Evolutionary conservation across 2,113 vertebrate genomes (phyloP).

Genomic region (Plestiodon gilberti): DNA sequence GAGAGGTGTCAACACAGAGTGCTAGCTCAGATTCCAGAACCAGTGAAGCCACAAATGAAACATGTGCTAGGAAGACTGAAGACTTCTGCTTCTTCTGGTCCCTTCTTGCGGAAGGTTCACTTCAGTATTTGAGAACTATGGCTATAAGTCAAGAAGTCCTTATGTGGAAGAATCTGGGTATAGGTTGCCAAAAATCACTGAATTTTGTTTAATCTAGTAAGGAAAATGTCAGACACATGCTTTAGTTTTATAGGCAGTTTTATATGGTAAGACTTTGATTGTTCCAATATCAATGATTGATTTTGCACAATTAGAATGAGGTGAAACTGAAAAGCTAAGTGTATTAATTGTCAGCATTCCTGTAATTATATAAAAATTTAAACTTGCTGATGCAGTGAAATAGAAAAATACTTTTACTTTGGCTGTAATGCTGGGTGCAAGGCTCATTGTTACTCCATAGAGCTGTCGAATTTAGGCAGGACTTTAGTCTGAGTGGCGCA

Average conservation of each 20-base stretch:
- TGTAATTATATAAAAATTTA: background rate
- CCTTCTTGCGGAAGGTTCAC: background rate
- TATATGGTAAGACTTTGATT: background rate
- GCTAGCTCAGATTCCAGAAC: background rate
- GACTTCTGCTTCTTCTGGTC: background rate
- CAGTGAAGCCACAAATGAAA: background rate
- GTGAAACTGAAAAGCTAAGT: slow-evolving; percentile 10
- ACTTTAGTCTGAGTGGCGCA: no score
- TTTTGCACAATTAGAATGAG: background rate
- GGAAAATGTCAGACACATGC: background rate
- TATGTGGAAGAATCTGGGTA: background rate
- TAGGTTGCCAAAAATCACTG: background rate
- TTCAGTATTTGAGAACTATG: background rate
- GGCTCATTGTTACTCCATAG: background rate
- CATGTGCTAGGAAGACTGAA: background rate
- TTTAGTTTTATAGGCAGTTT: background rate
- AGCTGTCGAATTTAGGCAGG: background rate
- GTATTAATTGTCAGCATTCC: slow-evolving; percentile 10
- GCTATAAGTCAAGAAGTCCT: background rate
- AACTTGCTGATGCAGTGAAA: background rate
- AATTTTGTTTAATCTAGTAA: background rate
- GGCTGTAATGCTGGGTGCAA: background rate
- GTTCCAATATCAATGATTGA: background rate
- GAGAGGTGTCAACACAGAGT: background rate
- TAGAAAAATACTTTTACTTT: background rate